A percentile compares a stretch with the other conserved stretches of the same genome.
Conservation (phyloP, 1,140 invertebrate genomes). For the Anastatus disparis region DNA sequence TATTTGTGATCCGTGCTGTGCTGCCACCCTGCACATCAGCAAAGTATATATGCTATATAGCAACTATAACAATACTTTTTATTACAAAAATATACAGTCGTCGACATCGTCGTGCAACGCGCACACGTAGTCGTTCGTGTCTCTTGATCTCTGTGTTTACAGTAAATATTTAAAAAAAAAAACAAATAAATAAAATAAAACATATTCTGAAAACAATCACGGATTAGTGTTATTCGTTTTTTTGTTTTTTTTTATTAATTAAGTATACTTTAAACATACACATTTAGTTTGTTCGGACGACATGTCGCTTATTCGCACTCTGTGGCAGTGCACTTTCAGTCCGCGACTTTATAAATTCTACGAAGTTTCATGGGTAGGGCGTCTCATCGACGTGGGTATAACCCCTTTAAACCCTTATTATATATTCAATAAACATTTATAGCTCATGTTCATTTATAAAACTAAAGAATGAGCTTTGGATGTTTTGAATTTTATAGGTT, state of each 20-base stretch:
- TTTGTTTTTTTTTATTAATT: no score
- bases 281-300: no score
- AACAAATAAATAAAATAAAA: neutral
- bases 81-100: no score
- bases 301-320: conserved; percentile 56
- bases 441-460: neutral
- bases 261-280: no score
- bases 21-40: no score
- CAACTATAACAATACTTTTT: no score
- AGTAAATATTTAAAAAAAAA: neutral
- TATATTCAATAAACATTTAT: no score
- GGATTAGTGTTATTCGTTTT: no score
- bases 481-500: conserved; percentile 10
- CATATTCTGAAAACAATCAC: neutral
- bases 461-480: neutral
- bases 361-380: conserved; percentile 64
- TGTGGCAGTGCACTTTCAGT: conserved; percentile 71
- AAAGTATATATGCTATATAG: no score
- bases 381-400: conserved; percentile 54
- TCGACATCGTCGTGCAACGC: no score
- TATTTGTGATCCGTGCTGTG: no score
- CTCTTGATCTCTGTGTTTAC: neutral
- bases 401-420: conserved; percentile 8
- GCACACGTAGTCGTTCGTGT: no score
- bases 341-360: conserved; percentile 76